Percentiles rank a stretch among this genome's conserved stretches.
phyloP scores from a whole-genome alignment of 2,888 invertebrate species.

The Silvanus unidentatus region DNA sequence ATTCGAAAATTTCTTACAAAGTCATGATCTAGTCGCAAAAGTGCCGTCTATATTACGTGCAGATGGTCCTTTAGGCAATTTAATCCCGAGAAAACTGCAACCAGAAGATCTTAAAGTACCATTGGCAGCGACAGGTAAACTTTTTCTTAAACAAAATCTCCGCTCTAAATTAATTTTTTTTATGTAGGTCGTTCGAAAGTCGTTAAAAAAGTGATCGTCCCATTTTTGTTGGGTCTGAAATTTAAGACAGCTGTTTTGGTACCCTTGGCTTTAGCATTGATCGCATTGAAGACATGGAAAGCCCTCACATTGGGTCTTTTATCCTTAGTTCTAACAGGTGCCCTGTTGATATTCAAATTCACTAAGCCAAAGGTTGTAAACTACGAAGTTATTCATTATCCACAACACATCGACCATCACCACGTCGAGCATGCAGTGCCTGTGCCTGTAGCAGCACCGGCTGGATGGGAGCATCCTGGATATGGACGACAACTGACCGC shows the following conservation, averaged over 20 bases:
- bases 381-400: conserved; percentile 82
- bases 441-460: conserved; percentile 41
- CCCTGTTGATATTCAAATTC: conserved; percentile 80
- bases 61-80: conserved; percentile 53
- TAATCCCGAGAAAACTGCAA: conserved; percentile 61
- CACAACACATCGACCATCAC: conserved; percentile 55
- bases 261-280: conserved; percentile 72
- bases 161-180: neutral
- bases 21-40: conserved; percentile 69
- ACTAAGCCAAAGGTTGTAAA: conserved; percentile 81
- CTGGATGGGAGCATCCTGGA: conserved; percentile 50
- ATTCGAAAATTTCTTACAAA: conserved; percentile 68
- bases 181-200: conserved; percentile 63
- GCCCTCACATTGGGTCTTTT: conserved; percentile 79
- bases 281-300: conserved; percentile 86
- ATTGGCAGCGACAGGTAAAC: conserved; percentile 54
- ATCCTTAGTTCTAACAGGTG: conserved; percentile 77
- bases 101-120: conserved; percentile 67
- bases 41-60: conserved; percentile 60
- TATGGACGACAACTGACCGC: conserved; percentile 57
- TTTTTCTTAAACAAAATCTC: no score
- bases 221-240: conserved; percentile 79
- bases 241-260: conserved; percentile 81
- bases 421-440: conserved; percentile 23
- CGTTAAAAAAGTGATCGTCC: conserved; percentile 77